These are phyloP conservation scores for Mayetiola destructor DNA, from an alignment of 2,888 invertebrate species.

Conservation along the genomic window DNA sequence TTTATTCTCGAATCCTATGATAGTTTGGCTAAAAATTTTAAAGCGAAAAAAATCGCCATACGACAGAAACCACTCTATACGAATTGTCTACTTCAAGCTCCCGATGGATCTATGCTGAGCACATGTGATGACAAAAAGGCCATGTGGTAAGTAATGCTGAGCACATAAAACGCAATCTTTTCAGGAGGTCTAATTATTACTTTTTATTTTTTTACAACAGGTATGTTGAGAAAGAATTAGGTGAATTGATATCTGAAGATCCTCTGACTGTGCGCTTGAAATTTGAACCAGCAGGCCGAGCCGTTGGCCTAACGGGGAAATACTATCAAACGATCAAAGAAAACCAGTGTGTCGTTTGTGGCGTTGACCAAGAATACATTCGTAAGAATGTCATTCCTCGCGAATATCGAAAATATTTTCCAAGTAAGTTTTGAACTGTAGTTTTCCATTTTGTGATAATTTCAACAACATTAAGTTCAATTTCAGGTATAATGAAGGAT, in stretches of 20 bases:
- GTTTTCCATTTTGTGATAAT: neutral
- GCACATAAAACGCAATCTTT: neutral
- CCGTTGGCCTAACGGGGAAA: constrained; percentile 51
- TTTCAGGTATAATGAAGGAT: constrained; percentile 53
- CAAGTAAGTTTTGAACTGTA: constrained; percentile 37
- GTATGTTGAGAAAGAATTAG: constrained; percentile 38
- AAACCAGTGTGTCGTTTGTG: constrained; percentile 71
- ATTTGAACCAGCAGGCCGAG: constrained; percentile 65
- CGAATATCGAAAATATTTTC: constrained; percentile 65
- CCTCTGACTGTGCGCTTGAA: constrained; percentile 53
- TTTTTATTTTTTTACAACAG: constrained; percentile 30
- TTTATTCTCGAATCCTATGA: neutral
- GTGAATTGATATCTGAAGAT: constrained; percentile 32
- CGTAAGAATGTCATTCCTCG: constrained; percentile 69
- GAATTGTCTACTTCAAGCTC: constrained; percentile 62
- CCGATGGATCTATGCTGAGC: constrained; percentile 60
- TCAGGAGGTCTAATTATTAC: neutral
- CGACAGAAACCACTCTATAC: constrained; percentile 57
- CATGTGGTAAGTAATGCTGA: constrained; percentile 42
- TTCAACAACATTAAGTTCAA: constrained; percentile 24
- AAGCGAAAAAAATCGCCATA: constrained; percentile 22
- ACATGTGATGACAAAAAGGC: constrained; percentile 63
- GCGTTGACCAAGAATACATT: constrained; percentile 48
- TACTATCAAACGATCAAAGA: constrained; percentile 58
- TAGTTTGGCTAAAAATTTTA: neutral